Conservation (phyloP, 1,140 invertebrate genomes). For the Nasonia longicornis region DNA sequence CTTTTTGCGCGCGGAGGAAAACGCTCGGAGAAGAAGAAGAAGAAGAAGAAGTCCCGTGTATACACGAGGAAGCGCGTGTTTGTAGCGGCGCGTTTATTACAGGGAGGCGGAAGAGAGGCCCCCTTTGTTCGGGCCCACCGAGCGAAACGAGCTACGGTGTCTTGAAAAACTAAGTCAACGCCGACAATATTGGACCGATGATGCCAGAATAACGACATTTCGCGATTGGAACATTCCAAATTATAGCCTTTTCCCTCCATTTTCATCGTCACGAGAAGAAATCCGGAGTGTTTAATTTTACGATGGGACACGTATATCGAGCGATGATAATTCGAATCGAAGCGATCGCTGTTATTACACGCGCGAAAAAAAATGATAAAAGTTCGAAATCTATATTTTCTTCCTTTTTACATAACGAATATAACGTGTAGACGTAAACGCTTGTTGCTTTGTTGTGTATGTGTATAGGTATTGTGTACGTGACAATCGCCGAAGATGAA, state of each 20-base stretch:
- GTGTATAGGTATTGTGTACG: too few relatives aligned
- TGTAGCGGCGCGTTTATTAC: not conserved
- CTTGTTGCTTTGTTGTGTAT: not conserved
- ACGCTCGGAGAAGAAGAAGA: not conserved
- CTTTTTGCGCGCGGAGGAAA: too few relatives aligned
- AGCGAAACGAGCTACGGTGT: not conserved
- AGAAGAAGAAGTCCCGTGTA: not conserved
- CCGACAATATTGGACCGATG: not conserved
- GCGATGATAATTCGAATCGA: conserved; percentile 49
- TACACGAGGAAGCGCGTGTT: conserved; percentile 3
- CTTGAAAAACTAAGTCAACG: not conserved
- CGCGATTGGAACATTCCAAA: too few relatives aligned
- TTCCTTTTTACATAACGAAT: conserved; percentile 21
- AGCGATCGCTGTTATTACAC: conserved; percentile 44
- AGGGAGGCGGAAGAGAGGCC: not conserved
- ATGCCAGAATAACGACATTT: too few relatives aligned
- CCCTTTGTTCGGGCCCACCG: conserved; percentile 10
- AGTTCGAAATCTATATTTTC: conserved; percentile 32
- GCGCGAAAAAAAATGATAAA: too few relatives aligned
- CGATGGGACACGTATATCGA: not conserved
- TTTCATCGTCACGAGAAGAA: conserved; percentile 12
- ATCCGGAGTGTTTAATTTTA: too few relatives aligned
- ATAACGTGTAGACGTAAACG: not conserved
- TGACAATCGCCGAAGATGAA: conserved; percentile 27
- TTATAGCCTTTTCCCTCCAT: not conserved